Evolutionary conservation across 1,140 invertebrate species (phyloP).

Genomic region (Nautilus pompilius): DNA sequence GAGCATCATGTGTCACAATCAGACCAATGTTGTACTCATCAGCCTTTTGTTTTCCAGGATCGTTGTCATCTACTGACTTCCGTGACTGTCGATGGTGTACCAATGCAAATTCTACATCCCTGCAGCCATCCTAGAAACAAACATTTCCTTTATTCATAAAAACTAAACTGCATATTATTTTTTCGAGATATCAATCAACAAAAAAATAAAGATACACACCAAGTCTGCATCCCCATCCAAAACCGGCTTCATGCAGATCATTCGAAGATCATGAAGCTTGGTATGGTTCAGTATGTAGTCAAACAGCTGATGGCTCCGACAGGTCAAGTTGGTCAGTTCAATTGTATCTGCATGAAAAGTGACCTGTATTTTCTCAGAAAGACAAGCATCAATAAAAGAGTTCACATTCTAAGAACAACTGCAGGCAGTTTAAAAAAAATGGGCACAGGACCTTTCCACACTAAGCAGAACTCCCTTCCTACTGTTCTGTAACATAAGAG

Average conservation of each 20-base stretch:
- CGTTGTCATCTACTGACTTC: constrained; percentile 4
- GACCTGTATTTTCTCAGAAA: too few relatives aligned
- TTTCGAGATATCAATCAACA: too few relatives aligned
- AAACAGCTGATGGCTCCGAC: constrained; percentile 68
- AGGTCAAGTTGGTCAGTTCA: constrained; percentile 63
- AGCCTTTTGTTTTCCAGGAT: constrained; percentile 4
- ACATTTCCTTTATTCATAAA: too few relatives aligned
- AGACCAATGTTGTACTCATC: constrained; percentile 69
- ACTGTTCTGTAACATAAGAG: too few relatives aligned
- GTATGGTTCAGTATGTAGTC: constrained; percentile 72
- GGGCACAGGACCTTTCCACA: too few relatives aligned
- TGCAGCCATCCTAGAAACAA: not conserved
- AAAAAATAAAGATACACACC: constrained; percentile 27
- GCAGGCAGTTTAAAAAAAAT: too few relatives aligned
- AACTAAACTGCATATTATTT: too few relatives aligned
- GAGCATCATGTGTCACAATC: constrained; percentile 61
- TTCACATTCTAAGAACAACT: too few relatives aligned
- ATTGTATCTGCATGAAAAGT: constrained; percentile 60
- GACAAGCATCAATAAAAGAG: too few relatives aligned
- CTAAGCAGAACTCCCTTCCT: too few relatives aligned
- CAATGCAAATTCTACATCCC: constrained; percentile 34
- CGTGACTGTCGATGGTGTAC: constrained; percentile 24
- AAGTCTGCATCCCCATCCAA: constrained; percentile 29
- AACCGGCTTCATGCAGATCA: constrained; percentile 65
- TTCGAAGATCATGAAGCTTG: constrained; percentile 68